phyloP scores from a whole-genome alignment of 2,888 invertebrate species.

The Diadegma fenestrale region DNA sequence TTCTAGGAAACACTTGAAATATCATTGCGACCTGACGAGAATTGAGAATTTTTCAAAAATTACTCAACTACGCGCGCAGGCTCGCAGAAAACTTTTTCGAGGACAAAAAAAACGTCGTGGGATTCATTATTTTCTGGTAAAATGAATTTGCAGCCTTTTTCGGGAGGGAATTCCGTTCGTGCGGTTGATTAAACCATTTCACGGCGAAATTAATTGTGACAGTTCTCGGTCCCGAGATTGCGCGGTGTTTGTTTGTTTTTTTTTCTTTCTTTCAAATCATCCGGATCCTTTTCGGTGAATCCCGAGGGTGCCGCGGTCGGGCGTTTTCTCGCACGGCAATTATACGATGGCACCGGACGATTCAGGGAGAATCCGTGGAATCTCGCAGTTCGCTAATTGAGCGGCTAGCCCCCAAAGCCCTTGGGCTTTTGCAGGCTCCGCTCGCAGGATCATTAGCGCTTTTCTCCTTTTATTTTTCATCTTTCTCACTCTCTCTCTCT shows the following conservation, averaged over 20 bases:
- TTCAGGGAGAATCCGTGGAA: slow-evolving; percentile 72
- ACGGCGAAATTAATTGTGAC: not conserved
- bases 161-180: not conserved
- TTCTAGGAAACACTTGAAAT: slow-evolving; percentile 5
- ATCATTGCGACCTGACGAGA: not conserved
- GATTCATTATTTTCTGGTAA: not conserved
- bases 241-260: not conserved
- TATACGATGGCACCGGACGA: slow-evolving; percentile 65
- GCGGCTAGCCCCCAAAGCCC: slow-evolving; percentile 65
- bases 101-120: not conserved
- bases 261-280: not conserved
- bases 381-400: slow-evolving; percentile 72
- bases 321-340: slow-evolving; percentile 67
- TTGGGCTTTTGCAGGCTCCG: slow-evolving; percentile 37
- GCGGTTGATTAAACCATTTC: not conserved
- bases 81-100: not conserved
- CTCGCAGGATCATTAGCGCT: slow-evolving; percentile 67
- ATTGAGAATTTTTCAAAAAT: too few relatives aligned
- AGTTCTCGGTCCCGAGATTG: not conserved
- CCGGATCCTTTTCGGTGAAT: slow-evolving; percentile 12
- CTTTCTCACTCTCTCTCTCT: slow-evolving; percentile 9
- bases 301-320: slow-evolving; percentile 3
- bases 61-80: not conserved
- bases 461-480: slow-evolving; percentile 41
- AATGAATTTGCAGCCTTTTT: not conserved